These are phyloP conservation scores for Lymantria monacha DNA, from an alignment of 2,888 invertebrate species.

Conservation along the genomic window DNA sequence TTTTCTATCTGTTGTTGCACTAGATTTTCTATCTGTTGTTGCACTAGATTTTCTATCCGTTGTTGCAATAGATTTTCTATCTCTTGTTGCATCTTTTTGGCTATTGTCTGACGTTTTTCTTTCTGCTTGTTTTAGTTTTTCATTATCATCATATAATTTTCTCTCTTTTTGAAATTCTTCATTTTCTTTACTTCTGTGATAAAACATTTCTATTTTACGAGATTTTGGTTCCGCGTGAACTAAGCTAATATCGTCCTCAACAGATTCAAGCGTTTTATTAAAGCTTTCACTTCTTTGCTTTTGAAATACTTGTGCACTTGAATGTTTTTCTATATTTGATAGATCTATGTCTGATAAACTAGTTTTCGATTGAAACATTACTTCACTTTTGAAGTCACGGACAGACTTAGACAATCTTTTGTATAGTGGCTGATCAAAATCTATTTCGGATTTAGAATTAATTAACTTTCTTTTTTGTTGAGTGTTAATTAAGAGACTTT, in stretches of 20 bases:
- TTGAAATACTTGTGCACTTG: background rate
- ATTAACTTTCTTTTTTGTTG: background rate
- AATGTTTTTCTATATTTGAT: background rate
- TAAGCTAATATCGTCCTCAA: background rate
- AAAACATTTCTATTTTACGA: too few relatives aligned
- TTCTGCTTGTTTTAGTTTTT: too few relatives aligned
- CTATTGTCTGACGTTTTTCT: too few relatives aligned
- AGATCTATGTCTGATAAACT: background rate
- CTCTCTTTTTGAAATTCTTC: too few relatives aligned
- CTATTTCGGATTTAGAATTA: background rate
- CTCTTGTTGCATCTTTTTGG: too few relatives aligned
- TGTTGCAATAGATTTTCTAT: too few relatives aligned
- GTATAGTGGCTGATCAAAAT: background rate
- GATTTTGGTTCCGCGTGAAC: too few relatives aligned
- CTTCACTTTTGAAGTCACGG: background rate
- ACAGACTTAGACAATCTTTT: conserved; percentile 12
- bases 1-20: too few relatives aligned
- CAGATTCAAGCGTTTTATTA: background rate
- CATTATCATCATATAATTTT: too few relatives aligned
- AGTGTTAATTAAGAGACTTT: conserved; percentile 24
- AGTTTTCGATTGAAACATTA: conserved; percentile 4
- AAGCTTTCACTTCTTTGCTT: background rate
- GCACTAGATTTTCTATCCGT: too few relatives aligned
- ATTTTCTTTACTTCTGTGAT: too few relatives aligned
- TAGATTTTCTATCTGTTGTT: too few relatives aligned